Percentiles rank a stretch among this genome's conserved stretches.
phyloP scores from a whole-genome alignment of 2,113 vertebrate species.

The Aplodontia rufa region DNA sequence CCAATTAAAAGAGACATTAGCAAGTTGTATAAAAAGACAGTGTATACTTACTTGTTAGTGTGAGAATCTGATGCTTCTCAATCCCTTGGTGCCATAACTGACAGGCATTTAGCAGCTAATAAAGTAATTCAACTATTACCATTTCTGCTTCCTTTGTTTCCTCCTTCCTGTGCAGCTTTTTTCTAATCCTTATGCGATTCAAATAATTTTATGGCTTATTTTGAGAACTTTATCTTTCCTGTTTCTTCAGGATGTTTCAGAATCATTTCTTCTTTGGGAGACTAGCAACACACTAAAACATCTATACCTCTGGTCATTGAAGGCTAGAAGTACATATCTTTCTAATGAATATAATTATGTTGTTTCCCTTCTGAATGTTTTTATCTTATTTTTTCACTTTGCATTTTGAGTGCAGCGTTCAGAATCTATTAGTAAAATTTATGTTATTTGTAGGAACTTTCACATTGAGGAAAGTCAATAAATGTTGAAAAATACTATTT shows the following conservation, averaged over 20 bases:
- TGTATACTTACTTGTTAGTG: neutral
- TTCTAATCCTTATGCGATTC: neutral
- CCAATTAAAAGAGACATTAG: too few species aligned
- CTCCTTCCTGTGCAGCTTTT: neutral
- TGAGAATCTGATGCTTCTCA: neutral
- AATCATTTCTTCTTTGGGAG: neutral
- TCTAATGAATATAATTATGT: neutral
- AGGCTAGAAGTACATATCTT: neutral
- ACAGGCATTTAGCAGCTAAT: neutral
- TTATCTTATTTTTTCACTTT: neutral
- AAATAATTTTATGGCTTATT: neutral
- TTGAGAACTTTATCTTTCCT: neutral
- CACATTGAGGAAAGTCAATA: neutral
- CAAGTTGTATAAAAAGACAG: too few species aligned
- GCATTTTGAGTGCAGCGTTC: neutral
- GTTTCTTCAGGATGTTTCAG: neutral
- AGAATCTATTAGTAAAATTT: neutral
- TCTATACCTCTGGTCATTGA: neutral
- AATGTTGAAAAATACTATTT: neutral
- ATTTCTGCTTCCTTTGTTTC: neutral
- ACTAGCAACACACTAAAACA: neutral
- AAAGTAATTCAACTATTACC: neutral
- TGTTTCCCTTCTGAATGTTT: neutral
- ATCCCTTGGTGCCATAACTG: neutral
- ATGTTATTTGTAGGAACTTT: neutral